Conservation (phyloP, 2,888 invertebrate species). For the Mesochorus sp. region DNA sequence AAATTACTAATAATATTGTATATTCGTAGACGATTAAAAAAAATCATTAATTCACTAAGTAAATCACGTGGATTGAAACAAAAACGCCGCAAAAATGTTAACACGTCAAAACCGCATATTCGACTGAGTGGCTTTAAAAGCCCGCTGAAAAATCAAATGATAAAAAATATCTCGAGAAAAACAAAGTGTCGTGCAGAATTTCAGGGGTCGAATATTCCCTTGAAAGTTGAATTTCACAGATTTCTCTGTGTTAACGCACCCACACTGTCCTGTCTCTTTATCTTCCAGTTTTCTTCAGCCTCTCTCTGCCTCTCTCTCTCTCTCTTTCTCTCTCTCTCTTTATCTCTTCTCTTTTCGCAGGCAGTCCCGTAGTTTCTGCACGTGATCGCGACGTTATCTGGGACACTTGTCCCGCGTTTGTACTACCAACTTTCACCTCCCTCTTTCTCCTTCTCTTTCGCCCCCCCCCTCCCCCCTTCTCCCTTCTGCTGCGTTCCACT, state of each 20-base stretch:
- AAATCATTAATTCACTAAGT: too few species aligned
- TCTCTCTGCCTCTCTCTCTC: not conserved
- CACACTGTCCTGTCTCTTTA: conserved; percentile 19
- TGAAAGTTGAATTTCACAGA: conserved; percentile 5
- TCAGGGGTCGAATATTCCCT: not conserved
- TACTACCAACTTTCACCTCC: not conserved
- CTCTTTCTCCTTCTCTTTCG: not conserved
- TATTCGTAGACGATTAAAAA: too few species aligned
- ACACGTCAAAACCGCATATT: too few species aligned
- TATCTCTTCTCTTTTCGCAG: not conserved
- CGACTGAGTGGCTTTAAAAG: too few species aligned
- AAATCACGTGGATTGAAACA: too few species aligned
- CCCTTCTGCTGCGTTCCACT: too few species aligned
- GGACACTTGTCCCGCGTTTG: conserved; percentile 39
- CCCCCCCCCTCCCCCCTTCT: not conserved
- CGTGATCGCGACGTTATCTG: conserved; percentile 60
- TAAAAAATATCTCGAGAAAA: too few species aligned
- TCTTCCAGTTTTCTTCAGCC: not conserved
- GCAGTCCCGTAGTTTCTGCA: conserved; percentile 49
- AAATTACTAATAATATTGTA: too few species aligned
- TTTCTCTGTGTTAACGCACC: not conserved
- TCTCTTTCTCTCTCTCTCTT: not conserved
- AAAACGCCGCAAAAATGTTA: too few species aligned
- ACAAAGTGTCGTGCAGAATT: not conserved
- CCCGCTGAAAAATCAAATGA: too few species aligned